These are phyloP conservation scores for Oikopleura albicans DNA, from an alignment of 23 tunicate genomes.

Conservation along the genomic window DNA sequence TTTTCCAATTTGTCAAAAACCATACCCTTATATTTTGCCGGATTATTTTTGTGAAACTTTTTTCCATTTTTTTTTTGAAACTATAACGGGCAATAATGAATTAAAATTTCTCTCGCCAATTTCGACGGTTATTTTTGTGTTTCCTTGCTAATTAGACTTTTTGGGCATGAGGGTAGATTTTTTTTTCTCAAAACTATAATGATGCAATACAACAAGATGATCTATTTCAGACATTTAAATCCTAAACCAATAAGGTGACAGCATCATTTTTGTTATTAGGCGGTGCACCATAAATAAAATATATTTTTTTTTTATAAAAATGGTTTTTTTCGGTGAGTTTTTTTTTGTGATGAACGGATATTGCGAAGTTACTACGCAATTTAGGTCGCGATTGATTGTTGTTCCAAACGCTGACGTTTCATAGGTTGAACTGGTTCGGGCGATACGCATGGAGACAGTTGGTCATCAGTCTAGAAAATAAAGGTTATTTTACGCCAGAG, in stretches of 20 bases:
- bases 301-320: background rate
- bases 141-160: background rate
- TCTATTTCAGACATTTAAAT: too few relatives aligned
- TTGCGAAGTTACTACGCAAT: background rate
- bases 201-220: background rate
- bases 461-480: conserved; percentile 3
- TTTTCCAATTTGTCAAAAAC: too few relatives aligned
- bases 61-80: too few relatives aligned
- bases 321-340: background rate
- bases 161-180: background rate
- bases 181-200: too few relatives aligned
- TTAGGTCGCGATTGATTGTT: background rate
- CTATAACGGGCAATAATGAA: too few relatives aligned
- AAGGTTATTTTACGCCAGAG: too few relatives aligned
- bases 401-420: background rate
- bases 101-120: too few relatives aligned
- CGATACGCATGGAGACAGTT: conserved; percentile 12
- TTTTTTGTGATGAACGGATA: background rate
- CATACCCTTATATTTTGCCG: too few relatives aligned
- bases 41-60: too few relatives aligned
- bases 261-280: background rate
- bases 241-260: background rate
- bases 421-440: conserved; percentile 12
- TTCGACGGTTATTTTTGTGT: background rate
- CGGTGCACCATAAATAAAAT: conserved; percentile 6